Conservation (phyloP, 2,888 invertebrate genomes). For the Amphimallon solstitiale region DNA sequence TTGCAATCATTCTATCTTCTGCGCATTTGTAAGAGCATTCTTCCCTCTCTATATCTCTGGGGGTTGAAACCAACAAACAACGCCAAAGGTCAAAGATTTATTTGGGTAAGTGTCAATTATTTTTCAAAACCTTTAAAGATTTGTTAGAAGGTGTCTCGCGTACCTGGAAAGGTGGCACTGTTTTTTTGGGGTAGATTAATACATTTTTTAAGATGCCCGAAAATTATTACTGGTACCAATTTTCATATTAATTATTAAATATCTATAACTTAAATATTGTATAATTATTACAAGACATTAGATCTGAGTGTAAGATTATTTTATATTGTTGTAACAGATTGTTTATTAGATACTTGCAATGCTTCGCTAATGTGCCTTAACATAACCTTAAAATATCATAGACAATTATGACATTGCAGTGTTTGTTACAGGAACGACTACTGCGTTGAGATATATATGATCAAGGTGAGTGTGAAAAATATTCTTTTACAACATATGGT, state of each 20-base stretch:
- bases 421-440: slow-evolving; percentile 61
- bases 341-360: background rate
- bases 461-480: slow-evolving; percentile 72
- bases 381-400: slow-evolving; percentile 50
- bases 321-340: slow-evolving; percentile 16
- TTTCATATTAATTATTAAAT: slow-evolving; percentile 27
- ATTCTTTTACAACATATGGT: slow-evolving; percentile 35
- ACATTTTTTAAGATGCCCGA: slow-evolving; percentile 43
- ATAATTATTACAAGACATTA: no score
- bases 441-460: slow-evolving; percentile 71
- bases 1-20: no score
- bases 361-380: slow-evolving; percentile 28
- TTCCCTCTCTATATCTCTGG: no score
- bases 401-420: slow-evolving; percentile 35
- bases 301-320: no score
- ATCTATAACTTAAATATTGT: slow-evolving; percentile 2
- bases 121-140: slow-evolving; percentile 37
- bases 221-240: slow-evolving; percentile 46
- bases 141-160: slow-evolving; percentile 32
- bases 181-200: slow-evolving; percentile 23
- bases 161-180: slow-evolving; percentile 13
- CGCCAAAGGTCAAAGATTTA: slow-evolving; percentile 44
- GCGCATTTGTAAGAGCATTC: no score
- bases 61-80: slow-evolving; percentile 42
- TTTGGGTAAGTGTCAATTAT: slow-evolving; percentile 43